Evolutionary conservation across 1,140 invertebrate species (phyloP).

Genomic region (Drosophila tani): DNA sequence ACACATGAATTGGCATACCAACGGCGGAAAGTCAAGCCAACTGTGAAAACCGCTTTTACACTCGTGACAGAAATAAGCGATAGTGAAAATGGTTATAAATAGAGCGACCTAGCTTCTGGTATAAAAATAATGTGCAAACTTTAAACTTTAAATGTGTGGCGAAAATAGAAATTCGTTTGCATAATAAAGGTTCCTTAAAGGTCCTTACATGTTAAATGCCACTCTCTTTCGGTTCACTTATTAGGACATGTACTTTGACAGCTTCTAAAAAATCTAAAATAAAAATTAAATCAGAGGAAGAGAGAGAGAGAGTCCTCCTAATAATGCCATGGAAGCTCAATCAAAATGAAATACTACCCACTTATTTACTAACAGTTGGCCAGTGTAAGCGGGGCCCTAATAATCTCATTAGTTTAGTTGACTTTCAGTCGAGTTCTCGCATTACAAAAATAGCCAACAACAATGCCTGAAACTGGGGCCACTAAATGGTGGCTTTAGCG

Average conservation of each 20-base stretch:
- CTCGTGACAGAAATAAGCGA: slow-evolving; percentile 25
- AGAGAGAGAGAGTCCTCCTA: neutral
- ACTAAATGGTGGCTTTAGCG: slow-evolving; percentile 41
- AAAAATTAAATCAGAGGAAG: neutral
- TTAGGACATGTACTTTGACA: neutral
- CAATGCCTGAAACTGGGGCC: neutral
- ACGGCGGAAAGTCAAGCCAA: slow-evolving; percentile 22
- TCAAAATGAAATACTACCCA: neutral
- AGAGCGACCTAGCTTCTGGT: neutral
- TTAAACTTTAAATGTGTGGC: slow-evolving; percentile 1
- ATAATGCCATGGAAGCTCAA: neutral
- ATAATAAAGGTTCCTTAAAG: slow-evolving; percentile 1
- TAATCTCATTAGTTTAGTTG: slow-evolving; percentile 40
- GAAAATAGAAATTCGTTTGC: slow-evolving; percentile 2
- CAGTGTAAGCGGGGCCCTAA: slow-evolving; percentile 4
- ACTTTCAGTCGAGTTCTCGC: slow-evolving; percentile 35
- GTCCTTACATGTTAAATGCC: neutral
- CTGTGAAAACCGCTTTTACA: slow-evolving; percentile 53
- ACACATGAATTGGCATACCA: slow-evolving; percentile 35
- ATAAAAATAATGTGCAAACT: slow-evolving; percentile 6
- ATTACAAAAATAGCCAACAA: slow-evolving; percentile 25
- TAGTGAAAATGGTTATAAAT: slow-evolving; percentile 29
- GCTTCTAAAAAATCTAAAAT: neutral
- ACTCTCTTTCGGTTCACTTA: neutral
- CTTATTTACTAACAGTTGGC: neutral